A percentile compares a stretch with the other conserved stretches of the same genome.
Conservation (phyloP, 1,140 invertebrate species). For the Bombyx mori region DNA sequence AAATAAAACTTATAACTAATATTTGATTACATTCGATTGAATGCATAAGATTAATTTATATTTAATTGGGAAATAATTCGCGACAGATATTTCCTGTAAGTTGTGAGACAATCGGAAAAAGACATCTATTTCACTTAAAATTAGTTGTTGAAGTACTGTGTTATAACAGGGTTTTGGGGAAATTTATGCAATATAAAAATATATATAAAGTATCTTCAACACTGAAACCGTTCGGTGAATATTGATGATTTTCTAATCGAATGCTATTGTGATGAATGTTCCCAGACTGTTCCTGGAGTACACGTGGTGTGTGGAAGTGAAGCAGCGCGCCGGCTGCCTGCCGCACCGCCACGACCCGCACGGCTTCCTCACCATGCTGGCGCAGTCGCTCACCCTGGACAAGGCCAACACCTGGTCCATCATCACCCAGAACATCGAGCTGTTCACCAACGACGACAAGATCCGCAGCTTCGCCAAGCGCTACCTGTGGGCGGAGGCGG, state of each 20-base stretch:
- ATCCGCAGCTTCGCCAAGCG: slow-evolving; percentile 77
- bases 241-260: background rate
- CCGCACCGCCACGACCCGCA: slow-evolving; percentile 91
- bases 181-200: background rate
- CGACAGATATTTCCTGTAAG: no score
- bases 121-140: no score
- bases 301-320: slow-evolving; percentile 84
- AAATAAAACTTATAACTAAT: no score
- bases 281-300: slow-evolving; percentile 77
- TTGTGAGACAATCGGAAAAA: no score
- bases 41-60: no score
- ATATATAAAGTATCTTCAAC: background rate
- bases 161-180: no score
- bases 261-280: slow-evolving; percentile 1
- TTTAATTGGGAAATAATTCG: no score
- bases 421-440: slow-evolving; percentile 73
- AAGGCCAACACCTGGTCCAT: slow-evolving; percentile 80
- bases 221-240: background rate
- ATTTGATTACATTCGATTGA: no score
- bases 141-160: no score
- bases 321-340: slow-evolving; percentile 90
- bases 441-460: slow-evolving; percentile 78
- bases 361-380: slow-evolving; percentile 86
- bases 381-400: slow-evolving; percentile 86
- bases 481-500: slow-evolving; percentile 68